These are phyloP conservation scores for Hermaeophaga mercurialis DNA, from an alignment of 2,888 invertebrate genomes.

Conservation along the genomic window DNA sequence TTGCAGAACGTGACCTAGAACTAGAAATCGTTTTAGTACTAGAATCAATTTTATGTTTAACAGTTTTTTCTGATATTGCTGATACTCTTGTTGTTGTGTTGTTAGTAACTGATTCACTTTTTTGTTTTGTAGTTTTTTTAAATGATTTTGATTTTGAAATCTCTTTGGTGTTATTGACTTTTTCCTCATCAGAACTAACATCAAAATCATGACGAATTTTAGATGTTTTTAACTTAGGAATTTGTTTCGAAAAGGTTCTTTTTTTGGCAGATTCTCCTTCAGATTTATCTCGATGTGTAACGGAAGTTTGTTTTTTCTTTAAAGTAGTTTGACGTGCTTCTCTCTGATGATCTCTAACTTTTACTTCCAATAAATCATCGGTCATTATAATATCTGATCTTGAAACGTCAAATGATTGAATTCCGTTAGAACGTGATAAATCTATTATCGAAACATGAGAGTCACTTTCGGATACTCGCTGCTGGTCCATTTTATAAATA, in stretches of 20 bases:
- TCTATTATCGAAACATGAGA: conserved; percentile 49
- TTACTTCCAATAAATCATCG: conserved; percentile 57
- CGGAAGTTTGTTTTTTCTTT: conserved; percentile 3
- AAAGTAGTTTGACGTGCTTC: conserved; percentile 4
- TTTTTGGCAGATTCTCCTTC: conserved; percentile 24
- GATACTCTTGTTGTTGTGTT: not conserved
- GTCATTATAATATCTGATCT: conserved; percentile 56
- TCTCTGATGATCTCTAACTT: conserved; percentile 46
- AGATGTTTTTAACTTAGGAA: conserved; percentile 19
- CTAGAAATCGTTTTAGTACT: not conserved
- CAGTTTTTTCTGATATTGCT: not conserved
- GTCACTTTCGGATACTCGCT: conserved; percentile 46
- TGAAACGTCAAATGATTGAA: conserved; percentile 35
- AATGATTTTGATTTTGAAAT: conserved; percentile 22
- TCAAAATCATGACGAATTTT: conserved; percentile 36
- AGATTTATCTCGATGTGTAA: conserved; percentile 18
- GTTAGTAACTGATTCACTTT: not conserved
- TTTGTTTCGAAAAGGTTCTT: conserved; percentile 22
- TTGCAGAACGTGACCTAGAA: not conserved
- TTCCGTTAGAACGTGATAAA: conserved; percentile 23
- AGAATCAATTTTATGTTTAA: not conserved
- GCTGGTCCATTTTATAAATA: conserved; percentile 45
- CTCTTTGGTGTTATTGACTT: conserved; percentile 38
- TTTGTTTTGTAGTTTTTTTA: conserved; percentile 26
- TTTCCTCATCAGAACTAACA: conserved; percentile 53